Conservation (phyloP, 2,797 vertebrate genomes). For the Phyllotis vaccarum region DNA sequence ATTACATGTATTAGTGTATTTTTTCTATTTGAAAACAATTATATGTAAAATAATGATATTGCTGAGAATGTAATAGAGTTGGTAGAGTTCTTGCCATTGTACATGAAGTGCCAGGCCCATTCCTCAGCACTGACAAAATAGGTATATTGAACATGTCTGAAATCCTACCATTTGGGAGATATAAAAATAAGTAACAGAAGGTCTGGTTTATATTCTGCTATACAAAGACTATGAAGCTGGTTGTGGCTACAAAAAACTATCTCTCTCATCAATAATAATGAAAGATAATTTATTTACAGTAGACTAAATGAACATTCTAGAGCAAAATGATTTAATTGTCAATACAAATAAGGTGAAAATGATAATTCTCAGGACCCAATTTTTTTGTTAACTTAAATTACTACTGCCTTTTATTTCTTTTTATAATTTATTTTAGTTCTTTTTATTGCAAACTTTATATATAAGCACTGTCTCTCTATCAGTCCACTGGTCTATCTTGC, state of each 20-base stretch:
- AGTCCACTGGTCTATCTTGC: no score
- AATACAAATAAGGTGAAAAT: rapidly evolving
- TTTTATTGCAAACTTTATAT: no score
- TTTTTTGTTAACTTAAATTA: not conserved
- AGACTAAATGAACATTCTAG: rapidly evolving
- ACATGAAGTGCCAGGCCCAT: not conserved
- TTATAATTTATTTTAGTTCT: not conserved
- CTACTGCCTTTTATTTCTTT: not conserved
- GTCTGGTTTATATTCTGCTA: no score
- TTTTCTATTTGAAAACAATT: not conserved
- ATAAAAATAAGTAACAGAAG: no score
- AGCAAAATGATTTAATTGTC: not conserved
- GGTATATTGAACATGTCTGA: not conserved
- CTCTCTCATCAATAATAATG: no score
- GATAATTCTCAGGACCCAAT: not conserved
- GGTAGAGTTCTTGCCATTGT: not conserved
- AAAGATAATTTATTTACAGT: not conserved
- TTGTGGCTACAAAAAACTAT: no score
- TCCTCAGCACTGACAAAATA: not conserved
- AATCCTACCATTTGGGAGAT: not conserved
- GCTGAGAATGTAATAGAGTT: not conserved
- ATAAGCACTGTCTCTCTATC: no score
- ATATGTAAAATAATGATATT: not conserved
- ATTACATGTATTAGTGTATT: not conserved
- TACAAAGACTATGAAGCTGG: no score